Percentiles rank a stretch among this genome's conserved stretches.
Evolutionary conservation across 2,888 invertebrate genomes (phyloP).

Genomic region (Thera britannica): DNA sequence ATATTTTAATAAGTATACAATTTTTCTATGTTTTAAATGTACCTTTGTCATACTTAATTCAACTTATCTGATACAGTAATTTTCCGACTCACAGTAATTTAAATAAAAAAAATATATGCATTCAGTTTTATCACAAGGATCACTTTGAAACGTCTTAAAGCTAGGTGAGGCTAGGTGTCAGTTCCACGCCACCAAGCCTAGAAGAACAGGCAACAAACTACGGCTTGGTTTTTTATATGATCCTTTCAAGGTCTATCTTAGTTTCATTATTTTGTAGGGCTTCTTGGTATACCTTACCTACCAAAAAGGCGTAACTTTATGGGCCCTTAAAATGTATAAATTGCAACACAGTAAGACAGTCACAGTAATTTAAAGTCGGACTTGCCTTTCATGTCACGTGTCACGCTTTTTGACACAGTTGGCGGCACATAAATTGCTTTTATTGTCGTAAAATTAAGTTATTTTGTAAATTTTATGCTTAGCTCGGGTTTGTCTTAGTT

Average conservation of each 20-base stretch:
- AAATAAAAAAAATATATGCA: no score
- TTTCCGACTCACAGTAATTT: no score
- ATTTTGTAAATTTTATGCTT: neutral
- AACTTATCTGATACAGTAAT: no score
- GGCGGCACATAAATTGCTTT: slow-evolving; percentile 6
- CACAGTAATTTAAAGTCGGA: slow-evolving; percentile 31
- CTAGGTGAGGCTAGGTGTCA: no score
- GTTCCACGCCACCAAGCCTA: no score
- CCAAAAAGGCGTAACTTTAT: slow-evolving; percentile 10
- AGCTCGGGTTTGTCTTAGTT: neutral
- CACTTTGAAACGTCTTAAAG: no score
- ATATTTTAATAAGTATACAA: no score
- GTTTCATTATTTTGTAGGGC: neutral
- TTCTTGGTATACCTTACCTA: neutral
- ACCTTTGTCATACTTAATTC: no score
- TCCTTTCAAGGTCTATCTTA: neutral
- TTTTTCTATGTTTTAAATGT: no score
- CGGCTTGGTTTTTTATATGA: no score
- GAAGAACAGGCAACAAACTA: no score
- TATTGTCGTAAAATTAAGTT: slow-evolving; percentile 20
- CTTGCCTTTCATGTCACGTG: slow-evolving; percentile 21
- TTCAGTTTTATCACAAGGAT: no score
- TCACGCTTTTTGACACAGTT: slow-evolving; percentile 29
- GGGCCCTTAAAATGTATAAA: slow-evolving; percentile 21
- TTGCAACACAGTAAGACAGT: slow-evolving; percentile 22